These are phyloP conservation scores for Macrosoma leucophasiata DNA, from an alignment of 2,888 invertebrate species.

Conservation along the genomic window DNA sequence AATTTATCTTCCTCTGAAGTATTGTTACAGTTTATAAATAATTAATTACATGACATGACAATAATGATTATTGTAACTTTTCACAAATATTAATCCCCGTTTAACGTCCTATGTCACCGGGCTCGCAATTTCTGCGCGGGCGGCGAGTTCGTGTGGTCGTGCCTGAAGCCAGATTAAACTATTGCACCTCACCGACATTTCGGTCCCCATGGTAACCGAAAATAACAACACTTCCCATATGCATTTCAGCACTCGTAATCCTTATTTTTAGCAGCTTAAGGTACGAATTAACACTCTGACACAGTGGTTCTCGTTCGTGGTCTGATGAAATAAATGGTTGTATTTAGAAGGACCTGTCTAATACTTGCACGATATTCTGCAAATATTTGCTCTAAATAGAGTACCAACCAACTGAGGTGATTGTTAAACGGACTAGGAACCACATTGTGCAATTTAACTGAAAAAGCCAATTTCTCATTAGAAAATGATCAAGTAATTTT, in stretches of 20 bases:
- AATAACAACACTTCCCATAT: conserved; percentile 52
- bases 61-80: conserved; percentile 10
- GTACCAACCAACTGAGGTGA: too few relatives aligned
- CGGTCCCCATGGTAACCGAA: conserved; percentile 62
- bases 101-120: conserved; percentile 31
- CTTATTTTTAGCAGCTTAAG: too few relatives aligned
- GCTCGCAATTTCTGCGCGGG: conserved; percentile 49
- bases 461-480: too few relatives aligned
- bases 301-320: conserved; percentile 34
- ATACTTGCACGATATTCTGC: conserved; percentile 41
- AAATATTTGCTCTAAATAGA: conserved; percentile 31
- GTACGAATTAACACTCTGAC: neutral
- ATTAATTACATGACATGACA: conserved; percentile 2
- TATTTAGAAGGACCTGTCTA: conserved; percentile 38
- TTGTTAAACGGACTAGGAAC: too few relatives aligned
- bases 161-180: conserved; percentile 58
- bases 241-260: too few relatives aligned
- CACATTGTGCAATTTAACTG: too few relatives aligned
- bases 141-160: conserved; percentile 52
- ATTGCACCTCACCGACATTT: conserved; percentile 60
- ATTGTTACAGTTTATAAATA: too few relatives aligned
- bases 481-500: too few relatives aligned
- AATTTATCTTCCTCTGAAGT: too few relatives aligned
- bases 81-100: neutral
- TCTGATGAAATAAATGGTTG: conserved; percentile 48